These are phyloP conservation scores for Thaumetopoea pityocampa DNA, from an alignment of 1,140 invertebrate genomes.

Conservation along the genomic window DNA sequence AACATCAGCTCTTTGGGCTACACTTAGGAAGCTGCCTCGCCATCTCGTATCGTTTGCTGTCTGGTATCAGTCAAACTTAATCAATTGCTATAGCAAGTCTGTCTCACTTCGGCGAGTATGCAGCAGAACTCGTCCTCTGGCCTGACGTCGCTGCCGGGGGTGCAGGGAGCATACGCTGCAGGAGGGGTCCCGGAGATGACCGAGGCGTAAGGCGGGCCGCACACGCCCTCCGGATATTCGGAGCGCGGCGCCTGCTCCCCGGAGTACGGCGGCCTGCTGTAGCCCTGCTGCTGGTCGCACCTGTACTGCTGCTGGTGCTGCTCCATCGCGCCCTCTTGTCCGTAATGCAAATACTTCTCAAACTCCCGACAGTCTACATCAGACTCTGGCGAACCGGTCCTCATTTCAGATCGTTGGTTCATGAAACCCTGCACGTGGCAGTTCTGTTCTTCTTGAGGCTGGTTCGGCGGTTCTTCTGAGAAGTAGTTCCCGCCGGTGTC, in stretches of 20 bases:
- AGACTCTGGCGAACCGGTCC: conserved; percentile 68
- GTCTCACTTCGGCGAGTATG: conserved; percentile 88
- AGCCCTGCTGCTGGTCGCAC: conserved; percentile 60
- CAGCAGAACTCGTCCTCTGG: conserved; percentile 90
- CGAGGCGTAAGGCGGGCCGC: conserved; percentile 58
- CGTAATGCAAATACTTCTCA: conserved; percentile 82
- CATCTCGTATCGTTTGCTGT: conserved; percentile 35
- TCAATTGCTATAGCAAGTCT: conserved; percentile 91
- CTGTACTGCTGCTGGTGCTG: conserved; percentile 56
- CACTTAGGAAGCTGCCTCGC: conserved; percentile 37
- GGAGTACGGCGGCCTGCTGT: conserved; percentile 46
- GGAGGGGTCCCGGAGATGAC: conserved; percentile 56
- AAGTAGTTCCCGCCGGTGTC: conserved; percentile 68
- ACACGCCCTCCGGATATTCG: conserved; percentile 76
- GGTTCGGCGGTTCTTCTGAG: conserved; percentile 63
- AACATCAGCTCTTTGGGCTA: conserved; percentile 56
- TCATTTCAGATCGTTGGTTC: conserved; percentile 55
- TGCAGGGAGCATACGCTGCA: conserved; percentile 39
- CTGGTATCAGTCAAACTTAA: conserved; percentile 32
- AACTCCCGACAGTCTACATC: conserved; percentile 79
- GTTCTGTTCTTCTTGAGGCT: conserved; percentile 41
- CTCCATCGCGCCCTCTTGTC: conserved; percentile 54
- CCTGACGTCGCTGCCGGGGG: conserved; percentile 77
- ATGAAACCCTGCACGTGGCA: conserved; percentile 47
- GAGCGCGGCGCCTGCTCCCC: conserved; percentile 38